Evolutionary conservation across 2,797 vertebrate species (phyloP).

Genomic region (Monodelphis domestica): DNA sequence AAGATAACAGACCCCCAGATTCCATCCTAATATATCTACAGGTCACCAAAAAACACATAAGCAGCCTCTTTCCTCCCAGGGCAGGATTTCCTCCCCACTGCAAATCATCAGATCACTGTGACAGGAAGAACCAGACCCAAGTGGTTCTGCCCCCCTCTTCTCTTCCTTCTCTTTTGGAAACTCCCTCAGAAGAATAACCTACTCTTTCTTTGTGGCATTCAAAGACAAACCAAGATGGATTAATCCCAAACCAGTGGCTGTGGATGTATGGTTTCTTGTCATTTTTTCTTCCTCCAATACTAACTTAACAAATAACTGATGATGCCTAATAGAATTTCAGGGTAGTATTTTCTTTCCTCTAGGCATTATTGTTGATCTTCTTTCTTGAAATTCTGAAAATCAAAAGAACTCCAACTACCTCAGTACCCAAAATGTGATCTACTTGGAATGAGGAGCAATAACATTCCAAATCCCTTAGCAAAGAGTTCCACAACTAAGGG

Average conservation of each 20-base stretch:
- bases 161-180: slow-evolving; percentile 1
- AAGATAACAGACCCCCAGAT: neutral
- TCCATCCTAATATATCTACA: slow-evolving; percentile 18
- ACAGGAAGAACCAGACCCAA: slow-evolving; percentile 7
- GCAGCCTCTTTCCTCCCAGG: neutral
- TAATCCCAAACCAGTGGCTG: neutral
- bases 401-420: slow-evolving; percentile 10
- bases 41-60: slow-evolving; percentile 42
- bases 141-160: slow-evolving; percentile 18
- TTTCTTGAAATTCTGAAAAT: neutral
- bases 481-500: neutral
- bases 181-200: slow-evolving; percentile 17
- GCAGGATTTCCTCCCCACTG: slow-evolving; percentile 6
- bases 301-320: neutral
- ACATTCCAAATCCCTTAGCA: neutral
- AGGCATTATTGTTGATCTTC: neutral
- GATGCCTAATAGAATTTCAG: slow-evolving; percentile 25
- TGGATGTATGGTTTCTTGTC: neutral
- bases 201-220: slow-evolving; percentile 6
- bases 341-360: neutral
- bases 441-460: neutral
- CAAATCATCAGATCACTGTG: slow-evolving; percentile 18
- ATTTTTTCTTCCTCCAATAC: neutral
- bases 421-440: neutral
- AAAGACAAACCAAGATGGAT: neutral